Conservation (phyloP, 2,113 vertebrate species). For the Danionella cerebrum region DNA sequence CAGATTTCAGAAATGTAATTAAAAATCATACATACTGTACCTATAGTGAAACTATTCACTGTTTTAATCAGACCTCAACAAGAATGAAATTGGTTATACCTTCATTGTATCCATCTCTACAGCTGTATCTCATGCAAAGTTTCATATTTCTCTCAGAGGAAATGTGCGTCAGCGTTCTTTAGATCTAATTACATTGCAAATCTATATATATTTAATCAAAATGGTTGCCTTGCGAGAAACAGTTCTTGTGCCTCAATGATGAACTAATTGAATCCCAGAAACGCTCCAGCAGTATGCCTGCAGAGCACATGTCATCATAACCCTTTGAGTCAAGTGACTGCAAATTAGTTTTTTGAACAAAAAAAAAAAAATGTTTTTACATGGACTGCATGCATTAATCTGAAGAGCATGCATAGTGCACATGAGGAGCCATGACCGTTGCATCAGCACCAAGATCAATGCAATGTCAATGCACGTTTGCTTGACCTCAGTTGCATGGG, state of each 20-base stretch:
- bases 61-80: background rate
- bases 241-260: conserved; percentile 5
- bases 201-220: conserved; percentile 40
- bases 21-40: no score
- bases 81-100: background rate
- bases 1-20: no score
- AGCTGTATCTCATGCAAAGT: conserved; percentile 31
- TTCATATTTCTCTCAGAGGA: conserved; percentile 35
- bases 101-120: conserved; percentile 26
- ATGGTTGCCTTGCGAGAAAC: conserved; percentile 21
- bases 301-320: conserved; percentile 12
- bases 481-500: background rate
- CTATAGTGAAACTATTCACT: background rate
- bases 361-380: conserved; percentile 20
- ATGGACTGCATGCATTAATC: conserved; percentile 3
- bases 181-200: conserved; percentile 32
- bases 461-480: conserved; percentile 5
- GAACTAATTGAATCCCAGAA: conserved; percentile 23
- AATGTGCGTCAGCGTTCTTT: conserved; percentile 42
- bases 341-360: conserved; percentile 25
- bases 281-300: conserved; percentile 20
- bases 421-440: background rate
- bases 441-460: background rate
- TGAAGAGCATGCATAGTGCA: background rate
- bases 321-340: conserved; percentile 14